Base-by-base conservation (phyloP, 2,113 vertebrate genomes). In the Scolopax mira region DNA sequence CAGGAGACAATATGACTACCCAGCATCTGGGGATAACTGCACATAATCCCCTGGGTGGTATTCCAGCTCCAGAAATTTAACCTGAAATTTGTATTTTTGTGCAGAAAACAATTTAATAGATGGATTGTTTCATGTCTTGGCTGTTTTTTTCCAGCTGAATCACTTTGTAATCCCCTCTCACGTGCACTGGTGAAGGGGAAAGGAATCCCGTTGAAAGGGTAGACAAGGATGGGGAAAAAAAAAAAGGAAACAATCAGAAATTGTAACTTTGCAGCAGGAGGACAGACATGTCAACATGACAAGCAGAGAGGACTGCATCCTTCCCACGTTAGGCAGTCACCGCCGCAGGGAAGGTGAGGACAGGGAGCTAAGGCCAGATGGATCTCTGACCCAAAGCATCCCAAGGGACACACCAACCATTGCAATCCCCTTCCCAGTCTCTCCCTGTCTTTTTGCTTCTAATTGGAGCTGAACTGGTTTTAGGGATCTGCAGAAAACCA, bases 61-160 rank as follows among this genome's bases (percentile, higher is more conserved):
- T 85, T 91, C 22, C 46, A 82, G n/a, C 37, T 82, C 44, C 28
- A 54, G 62, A 85, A 80, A 89, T 82, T 62, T 67, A 62, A 87
- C 23, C 16, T 66, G 88, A 49, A 95, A 93, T 91, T 90, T 41
- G 18, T 13, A 42, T 19, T 85, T 77, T 78, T 82, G 30, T 21
- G 31, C 54, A 85, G 67, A 88, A 91, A 90, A 90, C 51, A 87
- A 64, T 54, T 77, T 85, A 91, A 72, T 85, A 73, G 51, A 58
- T 81, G 81, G 57, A 55, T 80, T 89, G 30, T 73, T 85, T 90
- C 39, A 23, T 73, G 88, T 93, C 46, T 48, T 95, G 75, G 64
- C n/a, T 39, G n/a, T 25, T 93, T 90, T 89, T 90, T 70, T 79
- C 22, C 51, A 78, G 46, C 23, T 54, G 51, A 71, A 65, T 77